These are phyloP conservation scores for Anolis apletophallus DNA, from an alignment of 2,797 vertebrate species.

Conservation along the genomic window DNA sequence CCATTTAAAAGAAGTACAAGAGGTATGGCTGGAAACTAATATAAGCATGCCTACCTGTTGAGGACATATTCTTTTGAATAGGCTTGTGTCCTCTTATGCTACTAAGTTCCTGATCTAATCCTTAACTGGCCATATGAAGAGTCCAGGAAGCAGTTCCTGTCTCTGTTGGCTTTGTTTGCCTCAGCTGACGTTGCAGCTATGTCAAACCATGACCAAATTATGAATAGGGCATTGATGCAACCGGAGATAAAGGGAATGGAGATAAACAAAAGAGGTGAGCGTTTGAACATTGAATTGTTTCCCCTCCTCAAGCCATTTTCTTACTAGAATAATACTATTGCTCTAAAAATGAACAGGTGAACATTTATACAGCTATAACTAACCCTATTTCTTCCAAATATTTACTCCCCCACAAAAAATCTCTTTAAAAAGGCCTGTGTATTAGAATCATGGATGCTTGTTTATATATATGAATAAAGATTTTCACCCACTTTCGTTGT, in stretches of 20 bases:
- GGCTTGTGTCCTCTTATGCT: background rate
- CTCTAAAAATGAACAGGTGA: background rate
- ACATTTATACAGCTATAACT: background rate
- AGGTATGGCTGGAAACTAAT: background rate
- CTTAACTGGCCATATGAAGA: background rate
- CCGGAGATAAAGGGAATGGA: background rate
- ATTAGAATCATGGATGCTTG: no score
- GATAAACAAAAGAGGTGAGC: background rate
- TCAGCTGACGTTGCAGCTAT: background rate
- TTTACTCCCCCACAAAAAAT: no score
- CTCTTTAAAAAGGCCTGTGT: no score
- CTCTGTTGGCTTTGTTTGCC: background rate
- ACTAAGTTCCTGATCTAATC: background rate
- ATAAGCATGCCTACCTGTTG: background rate
- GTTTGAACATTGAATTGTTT: background rate
- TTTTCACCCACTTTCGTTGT: no score
- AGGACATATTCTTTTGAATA: background rate
- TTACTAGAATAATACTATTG: background rate
- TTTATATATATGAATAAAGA: no score
- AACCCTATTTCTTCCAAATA: no score
- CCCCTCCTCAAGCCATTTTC: background rate
- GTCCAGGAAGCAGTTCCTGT: background rate
- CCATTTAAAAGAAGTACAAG: background rate
- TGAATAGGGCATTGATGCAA: background rate
- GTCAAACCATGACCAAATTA: background rate